Evolutionary conservation across 2,797 vertebrate species (phyloP).

Genomic region (Astyanax mexicanus): DNA sequence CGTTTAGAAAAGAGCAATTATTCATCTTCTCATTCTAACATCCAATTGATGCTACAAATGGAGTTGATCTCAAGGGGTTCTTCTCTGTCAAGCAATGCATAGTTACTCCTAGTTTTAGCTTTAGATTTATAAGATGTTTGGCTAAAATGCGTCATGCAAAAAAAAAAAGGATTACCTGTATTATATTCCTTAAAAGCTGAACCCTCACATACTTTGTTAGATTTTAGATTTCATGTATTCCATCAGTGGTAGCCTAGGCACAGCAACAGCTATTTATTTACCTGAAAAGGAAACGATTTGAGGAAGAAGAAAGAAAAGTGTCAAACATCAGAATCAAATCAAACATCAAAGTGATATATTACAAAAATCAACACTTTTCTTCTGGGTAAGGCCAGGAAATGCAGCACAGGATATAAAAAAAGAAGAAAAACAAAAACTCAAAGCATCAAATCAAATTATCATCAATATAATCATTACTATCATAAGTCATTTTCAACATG

Average conservation of each 20-base stretch:
- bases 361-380: constrained; percentile 17
- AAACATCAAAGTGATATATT: constrained; percentile 21
- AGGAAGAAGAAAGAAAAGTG: background rate
- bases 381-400: constrained; percentile 33
- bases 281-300: constrained; percentile 15
- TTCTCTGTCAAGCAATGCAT: constrained; percentile 73
- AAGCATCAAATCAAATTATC: constrained; percentile 33
- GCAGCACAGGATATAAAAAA: constrained; percentile 31
- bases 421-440: too few relatives aligned
- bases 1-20: background rate
- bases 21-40: background rate
- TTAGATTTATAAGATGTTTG: constrained; percentile 68
- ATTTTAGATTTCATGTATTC: constrained; percentile 65
- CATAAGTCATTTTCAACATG: constrained; percentile 14
- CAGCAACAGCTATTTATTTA: constrained; percentile 22
- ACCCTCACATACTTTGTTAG: constrained; percentile 44
- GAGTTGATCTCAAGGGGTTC: background rate
- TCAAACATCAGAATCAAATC: constrained; percentile 4
- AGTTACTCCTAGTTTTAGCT: constrained; percentile 66
- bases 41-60: background rate
- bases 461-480: constrained; percentile 12
- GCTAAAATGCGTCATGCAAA: constrained; percentile 76
- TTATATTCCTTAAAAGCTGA: constrained; percentile 59
- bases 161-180: constrained; percentile 69
- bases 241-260: constrained; percentile 66